A percentile compares a stretch with the other conserved stretches of the same genome.
phyloP scores from a whole-genome alignment of 1,140 invertebrate genomes.

The Drosophila kurseongensis region DNA sequence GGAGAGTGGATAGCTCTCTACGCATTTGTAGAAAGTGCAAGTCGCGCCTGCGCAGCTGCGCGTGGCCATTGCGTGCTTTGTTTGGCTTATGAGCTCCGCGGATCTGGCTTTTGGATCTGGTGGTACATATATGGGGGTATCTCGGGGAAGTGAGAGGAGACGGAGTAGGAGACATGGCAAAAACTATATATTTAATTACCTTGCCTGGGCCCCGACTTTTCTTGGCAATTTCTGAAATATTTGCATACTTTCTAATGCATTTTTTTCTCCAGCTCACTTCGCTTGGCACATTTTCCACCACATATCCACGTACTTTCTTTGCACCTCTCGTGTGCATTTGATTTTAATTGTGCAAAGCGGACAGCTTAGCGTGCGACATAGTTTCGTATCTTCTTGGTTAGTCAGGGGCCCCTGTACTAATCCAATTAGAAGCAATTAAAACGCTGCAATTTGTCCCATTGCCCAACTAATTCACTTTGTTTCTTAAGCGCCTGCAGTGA shows the following conservation, averaged over 20 bases:
- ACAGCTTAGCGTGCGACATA: conserved; percentile 76
- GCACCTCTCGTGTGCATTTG: conserved; percentile 48
- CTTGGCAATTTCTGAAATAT: conserved; percentile 68
- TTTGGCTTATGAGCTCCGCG: conserved; percentile 64
- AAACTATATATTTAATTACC: conserved; percentile 74
- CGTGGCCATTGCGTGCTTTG: conserved; percentile 78
- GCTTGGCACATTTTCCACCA: conserved; percentile 64
- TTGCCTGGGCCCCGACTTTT: conserved; percentile 26
- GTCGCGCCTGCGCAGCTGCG: conserved; percentile 75
- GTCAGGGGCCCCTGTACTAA: conserved; percentile 40
- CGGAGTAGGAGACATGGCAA: conserved; percentile 22
- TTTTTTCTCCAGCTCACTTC: conserved; percentile 25
- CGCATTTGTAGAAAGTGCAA: conserved; percentile 82
- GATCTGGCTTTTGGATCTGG: conserved; percentile 4
- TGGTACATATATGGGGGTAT: background rate
- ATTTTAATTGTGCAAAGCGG: conserved; percentile 57
- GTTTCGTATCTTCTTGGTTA: conserved; percentile 64
- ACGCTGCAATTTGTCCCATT: conserved; percentile 56
- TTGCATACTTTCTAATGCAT: conserved; percentile 81
- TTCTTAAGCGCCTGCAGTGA: conserved; percentile 55
- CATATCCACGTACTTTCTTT: conserved; percentile 52
- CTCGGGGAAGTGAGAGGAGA: conserved; percentile 7
- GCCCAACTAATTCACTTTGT: conserved; percentile 39
- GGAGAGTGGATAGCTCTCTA: conserved; percentile 47
- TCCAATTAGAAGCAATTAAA: conserved; percentile 82